Percentiles rank a stretch among this genome's conserved stretches.
Conservation (phyloP, 2,113 vertebrate species). For the Cnemophilus loriae region DNA sequence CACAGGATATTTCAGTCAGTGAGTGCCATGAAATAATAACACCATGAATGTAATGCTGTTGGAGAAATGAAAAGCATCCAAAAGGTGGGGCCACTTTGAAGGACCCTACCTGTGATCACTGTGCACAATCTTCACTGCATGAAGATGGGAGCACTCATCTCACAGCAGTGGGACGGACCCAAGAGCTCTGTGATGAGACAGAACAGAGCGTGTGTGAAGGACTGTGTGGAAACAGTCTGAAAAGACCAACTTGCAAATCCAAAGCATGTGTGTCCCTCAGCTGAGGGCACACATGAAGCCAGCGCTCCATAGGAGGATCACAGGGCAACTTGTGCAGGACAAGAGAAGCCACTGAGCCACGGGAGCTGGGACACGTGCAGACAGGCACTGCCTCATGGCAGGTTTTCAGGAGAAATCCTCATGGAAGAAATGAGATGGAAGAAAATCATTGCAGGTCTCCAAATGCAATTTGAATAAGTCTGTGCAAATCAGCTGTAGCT, state of each 20-base stretch:
- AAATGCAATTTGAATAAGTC: background rate
- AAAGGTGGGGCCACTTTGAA: background rate
- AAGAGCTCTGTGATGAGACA: background rate
- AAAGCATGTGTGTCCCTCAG: rapidly evolving
- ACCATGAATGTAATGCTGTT: background rate
- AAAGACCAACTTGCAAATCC: background rate
- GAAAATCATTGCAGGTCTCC: background rate
- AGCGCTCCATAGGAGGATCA: rapidly evolving
- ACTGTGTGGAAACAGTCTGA: background rate
- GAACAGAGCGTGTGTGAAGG: rapidly evolving
- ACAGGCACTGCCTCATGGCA: rapidly evolving
- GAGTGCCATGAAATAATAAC: background rate
- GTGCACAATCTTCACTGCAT: background rate
- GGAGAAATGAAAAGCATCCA: background rate
- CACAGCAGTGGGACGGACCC: background rate
- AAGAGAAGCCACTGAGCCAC: background rate
- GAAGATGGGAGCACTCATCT: background rate
- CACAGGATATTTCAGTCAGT: background rate
- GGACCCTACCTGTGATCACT: rapidly evolving
- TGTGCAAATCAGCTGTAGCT: background rate
- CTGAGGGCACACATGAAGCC: background rate
- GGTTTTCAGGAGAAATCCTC: background rate
- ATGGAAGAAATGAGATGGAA: background rate
- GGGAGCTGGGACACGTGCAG: rapidly evolving
- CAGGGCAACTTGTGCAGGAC: background rate